Percentiles rank a stretch among this genome's conserved stretches.
phyloP scores from a whole-genome alignment of 2,888 invertebrate species.

The Drosophila melanocephala region DNA sequence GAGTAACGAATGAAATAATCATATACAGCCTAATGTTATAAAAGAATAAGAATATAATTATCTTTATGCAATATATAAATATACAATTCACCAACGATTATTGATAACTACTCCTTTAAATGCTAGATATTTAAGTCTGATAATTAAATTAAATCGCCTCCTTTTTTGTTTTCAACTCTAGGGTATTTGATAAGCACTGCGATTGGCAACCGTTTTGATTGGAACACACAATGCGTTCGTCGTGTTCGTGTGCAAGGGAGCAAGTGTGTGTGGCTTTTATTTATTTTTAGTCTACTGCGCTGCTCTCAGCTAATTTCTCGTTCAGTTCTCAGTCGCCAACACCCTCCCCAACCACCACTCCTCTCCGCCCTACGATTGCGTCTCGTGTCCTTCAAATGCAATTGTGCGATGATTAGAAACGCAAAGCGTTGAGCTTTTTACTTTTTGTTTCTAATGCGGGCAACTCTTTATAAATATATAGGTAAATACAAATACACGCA shows the following conservation, averaged over 20 bases:
- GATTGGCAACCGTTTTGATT: slow-evolving; percentile 12
- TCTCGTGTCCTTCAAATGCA: slow-evolving; percentile 81
- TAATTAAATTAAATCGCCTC: neutral
- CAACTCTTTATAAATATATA: slow-evolving; percentile 32
- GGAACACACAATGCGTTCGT: slow-evolving; percentile 48
- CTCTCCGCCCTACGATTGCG: slow-evolving; percentile 30
- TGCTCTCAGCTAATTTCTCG: slow-evolving; percentile 46
- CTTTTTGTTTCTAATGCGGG: slow-evolving; percentile 73
- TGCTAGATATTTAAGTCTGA: neutral
- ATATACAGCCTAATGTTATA: neutral
- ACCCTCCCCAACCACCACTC: neutral
- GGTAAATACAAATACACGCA: neutral
- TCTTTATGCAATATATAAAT: neutral
- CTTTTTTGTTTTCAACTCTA: neutral
- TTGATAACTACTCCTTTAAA: neutral
- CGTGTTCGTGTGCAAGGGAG: slow-evolving; percentile 22
- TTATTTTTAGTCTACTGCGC: slow-evolving; percentile 74
- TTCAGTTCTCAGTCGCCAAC: slow-evolving; percentile 8
- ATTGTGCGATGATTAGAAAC: slow-evolving; percentile 81
- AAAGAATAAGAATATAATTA: neutral
- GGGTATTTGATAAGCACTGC: slow-evolving; percentile 16
- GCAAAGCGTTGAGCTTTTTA: slow-evolving; percentile 74
- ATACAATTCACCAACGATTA: neutral
- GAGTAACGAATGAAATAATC: neutral
- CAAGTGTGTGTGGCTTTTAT: slow-evolving; percentile 45